These are phyloP conservation scores for Achatina immaculata DNA, from an alignment of 1,140 invertebrate genomes.

Conservation along the genomic window DNA sequence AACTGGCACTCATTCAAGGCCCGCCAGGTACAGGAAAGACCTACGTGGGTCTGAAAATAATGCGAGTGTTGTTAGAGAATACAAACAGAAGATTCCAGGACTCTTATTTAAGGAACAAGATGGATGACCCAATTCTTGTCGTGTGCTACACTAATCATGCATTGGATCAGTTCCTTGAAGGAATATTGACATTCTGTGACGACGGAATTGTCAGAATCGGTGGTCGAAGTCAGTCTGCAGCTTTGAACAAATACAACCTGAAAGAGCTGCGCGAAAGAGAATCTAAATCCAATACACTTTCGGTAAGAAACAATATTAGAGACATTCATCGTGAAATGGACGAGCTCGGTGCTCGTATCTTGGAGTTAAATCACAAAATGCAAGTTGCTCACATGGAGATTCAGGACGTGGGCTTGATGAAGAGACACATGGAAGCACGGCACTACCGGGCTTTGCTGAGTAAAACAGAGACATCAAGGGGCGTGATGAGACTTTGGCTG, in stretches of 20 bases:
- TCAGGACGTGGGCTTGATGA: background rate
- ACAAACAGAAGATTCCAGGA: constrained; percentile 44
- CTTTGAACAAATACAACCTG: constrained; percentile 10
- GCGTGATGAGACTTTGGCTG: background rate
- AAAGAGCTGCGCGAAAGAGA: background rate
- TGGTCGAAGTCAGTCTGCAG: constrained; percentile 55
- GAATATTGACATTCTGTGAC: constrained; percentile 70
- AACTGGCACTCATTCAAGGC: constrained; percentile 81
- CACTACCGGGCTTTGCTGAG: no score
- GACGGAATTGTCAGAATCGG: constrained; percentile 77
- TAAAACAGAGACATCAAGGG: background rate
- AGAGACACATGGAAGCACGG: background rate
- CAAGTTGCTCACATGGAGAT: background rate
- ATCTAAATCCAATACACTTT: background rate
- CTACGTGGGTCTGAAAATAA: constrained; percentile 69
- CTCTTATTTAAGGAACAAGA: background rate
- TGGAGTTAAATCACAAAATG: background rate
- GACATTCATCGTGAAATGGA: background rate
- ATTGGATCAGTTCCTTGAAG: constrained; percentile 88
- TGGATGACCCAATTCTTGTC: constrained; percentile 78
- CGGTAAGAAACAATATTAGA: background rate
- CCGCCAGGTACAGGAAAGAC: constrained; percentile 70
- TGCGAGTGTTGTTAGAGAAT: constrained; percentile 67
- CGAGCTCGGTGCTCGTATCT: background rate
- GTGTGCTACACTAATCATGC: constrained; percentile 92